These are phyloP conservation scores for Triops longicaudatus DNA, from an alignment of 1,140 invertebrate species.

Conservation along the genomic window DNA sequence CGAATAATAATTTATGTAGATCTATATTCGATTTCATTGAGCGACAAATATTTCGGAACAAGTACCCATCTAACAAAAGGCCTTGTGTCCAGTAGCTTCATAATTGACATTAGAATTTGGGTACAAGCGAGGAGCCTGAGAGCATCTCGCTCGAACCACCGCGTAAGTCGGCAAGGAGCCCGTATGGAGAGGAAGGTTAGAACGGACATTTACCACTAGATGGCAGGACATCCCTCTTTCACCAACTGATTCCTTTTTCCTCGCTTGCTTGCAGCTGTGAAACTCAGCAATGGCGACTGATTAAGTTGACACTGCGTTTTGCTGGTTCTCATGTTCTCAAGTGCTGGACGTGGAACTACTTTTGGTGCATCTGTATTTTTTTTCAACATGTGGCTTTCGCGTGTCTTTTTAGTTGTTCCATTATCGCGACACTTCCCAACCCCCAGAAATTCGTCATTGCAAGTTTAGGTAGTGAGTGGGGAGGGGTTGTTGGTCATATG, in stretches of 20 bases:
- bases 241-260: background rate
- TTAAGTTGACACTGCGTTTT: constrained; percentile 3
- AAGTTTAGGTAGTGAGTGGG: background rate
- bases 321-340: background rate
- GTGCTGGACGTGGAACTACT: background rate
- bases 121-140: no score
- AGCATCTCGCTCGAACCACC: no score
- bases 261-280: constrained; percentile 10
- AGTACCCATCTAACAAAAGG: no score
- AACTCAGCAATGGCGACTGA: background rate
- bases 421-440: background rate
- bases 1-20: no score
- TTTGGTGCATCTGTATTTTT: background rate
- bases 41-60: no score
- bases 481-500: background rate
- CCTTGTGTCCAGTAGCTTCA: no score
- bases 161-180: no score
- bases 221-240: background rate
- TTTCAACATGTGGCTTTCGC: background rate
- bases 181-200: no score
- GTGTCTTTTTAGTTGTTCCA: background rate
- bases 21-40: no score
- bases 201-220: background rate
- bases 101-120: no score
- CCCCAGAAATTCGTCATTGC: background rate